Base-by-base conservation (phyloP, 37 sponge, comb jelly and placozoan genomes). In the Beroe ovata region DNA sequence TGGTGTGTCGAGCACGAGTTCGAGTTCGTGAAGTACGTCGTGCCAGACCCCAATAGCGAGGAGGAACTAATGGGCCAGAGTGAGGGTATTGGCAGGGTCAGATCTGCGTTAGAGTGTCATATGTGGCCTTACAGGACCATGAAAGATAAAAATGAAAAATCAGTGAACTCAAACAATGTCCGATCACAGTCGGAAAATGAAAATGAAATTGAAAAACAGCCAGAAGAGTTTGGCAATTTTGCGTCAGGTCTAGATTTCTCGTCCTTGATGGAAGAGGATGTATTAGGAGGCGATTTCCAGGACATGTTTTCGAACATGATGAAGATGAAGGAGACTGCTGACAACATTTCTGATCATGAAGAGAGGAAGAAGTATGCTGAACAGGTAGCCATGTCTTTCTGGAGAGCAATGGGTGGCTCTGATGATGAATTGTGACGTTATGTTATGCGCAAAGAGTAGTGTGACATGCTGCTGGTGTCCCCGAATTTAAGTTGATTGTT, bases 101-200 rank as follows among this genome's bases (percentile, higher is more conserved):
- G 84, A 35, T 30, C 42, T 1, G 84, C 84, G 0, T 25, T 77
- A 25, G 84, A 77, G 21, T 77, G 84, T 23, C 84, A 77, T 26
- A 77, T 77, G 84, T 77, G 84, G 84, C 84, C 84, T 1, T 42
- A 42, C 33, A 38, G 84, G 84, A 77, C 84, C 21, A 77, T 77
- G 84, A 77, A 47, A 47, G 54, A 47, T 11, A 47, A 77, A 54
- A 2, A 69, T 11, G 26, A 35, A 16, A 11, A 6, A 21, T 8
- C 38, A 1, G 4, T 6, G 26, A 29, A 6, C 3, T 16, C 35
- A 29, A 8, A 11, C 1, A 29, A 36, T 69, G 26, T 3, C 32
- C 6, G 11, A 47, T 22, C 26, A 26, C 22, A 16, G 3, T 19
- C 25, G 2, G 36, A 30, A 2, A 32, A 1, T 18, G 35, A 34